Base-by-base conservation (phyloP, 1,140 invertebrate species). In the Bacillus rossius region DNA sequence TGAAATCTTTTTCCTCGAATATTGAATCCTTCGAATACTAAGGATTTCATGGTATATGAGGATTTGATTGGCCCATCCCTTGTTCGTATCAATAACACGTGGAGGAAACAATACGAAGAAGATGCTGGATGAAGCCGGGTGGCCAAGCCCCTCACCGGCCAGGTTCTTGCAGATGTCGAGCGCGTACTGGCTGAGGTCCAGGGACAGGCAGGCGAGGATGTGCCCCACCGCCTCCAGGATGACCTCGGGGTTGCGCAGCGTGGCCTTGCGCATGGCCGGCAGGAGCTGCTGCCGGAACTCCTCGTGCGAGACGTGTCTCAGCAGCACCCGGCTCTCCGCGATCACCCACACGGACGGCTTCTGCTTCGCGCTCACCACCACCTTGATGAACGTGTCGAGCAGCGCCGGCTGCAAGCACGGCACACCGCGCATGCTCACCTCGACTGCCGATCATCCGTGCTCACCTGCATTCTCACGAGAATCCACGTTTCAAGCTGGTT, bases 171-270 rank as follows among this genome's bases (percentile, higher is more conserved):
- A 87, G 49, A 97, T 81, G 61, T 94, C 89, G 50, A 82, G 69
- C 17, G 86, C 85, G 76, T 89, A 89, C 45, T 81, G 79, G 69
- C 91, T 94, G 14, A 96, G 75, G 73, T 94, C 89, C 8, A 95
- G 70, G 55, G 81, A 80, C 1, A 96, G 65, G 40, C 84, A 82
- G 17, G 75, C 75, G 14, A 96, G 70, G 60, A 95, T 82, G 22
- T 84, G 75, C 8, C 86, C 86, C 40, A 96, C 85, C 43, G 84
- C 85, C 73, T 90, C 81, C 23, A 96, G 80, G 60, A 92, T 89
- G 20, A 92, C 85, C 80, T 98, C 96, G 0, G 96, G 93, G 74
- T 91, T 97, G 55, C 96, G 75, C n/a, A 98, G 75, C 82, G 98
- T 88, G 7, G 92, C 85, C 72, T 94, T 94, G 69, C 94, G 89